Evolutionary conservation across 2,113 vertebrate genomes (phyloP).

Genomic region (Leuciscus idus): DNA sequence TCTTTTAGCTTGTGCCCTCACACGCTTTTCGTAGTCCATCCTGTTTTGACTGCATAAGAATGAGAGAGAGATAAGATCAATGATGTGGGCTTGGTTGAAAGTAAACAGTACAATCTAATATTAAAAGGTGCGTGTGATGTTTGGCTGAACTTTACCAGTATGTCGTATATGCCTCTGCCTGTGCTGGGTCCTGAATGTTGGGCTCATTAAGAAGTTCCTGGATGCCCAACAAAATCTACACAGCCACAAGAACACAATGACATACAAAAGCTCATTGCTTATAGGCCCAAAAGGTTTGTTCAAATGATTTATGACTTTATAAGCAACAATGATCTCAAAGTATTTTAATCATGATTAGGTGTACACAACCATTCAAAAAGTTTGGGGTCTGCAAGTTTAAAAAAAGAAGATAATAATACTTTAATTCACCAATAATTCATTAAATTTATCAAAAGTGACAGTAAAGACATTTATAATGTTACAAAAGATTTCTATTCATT

Average conservation of each 20-base stretch:
- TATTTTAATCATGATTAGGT: not conserved
- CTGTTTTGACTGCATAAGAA: constrained; percentile 77
- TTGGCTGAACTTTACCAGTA: constrained; percentile 72
- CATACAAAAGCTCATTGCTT: not conserved
- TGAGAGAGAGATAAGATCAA: not conserved
- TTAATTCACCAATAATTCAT: not conserved
- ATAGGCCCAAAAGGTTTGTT: not conserved
- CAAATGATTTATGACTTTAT: not conserved
- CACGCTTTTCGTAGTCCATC: constrained; percentile 81
- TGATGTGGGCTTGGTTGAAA: not conserved
- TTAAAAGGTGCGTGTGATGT: not conserved
- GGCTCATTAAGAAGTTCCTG: constrained; percentile 82
- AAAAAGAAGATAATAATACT: not conserved
- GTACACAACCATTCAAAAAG: not conserved
- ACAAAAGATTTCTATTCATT: not conserved
- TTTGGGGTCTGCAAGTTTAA: not conserved
- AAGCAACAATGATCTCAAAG: not conserved
- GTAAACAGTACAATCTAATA: not conserved
- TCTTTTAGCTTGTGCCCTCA: constrained; percentile 81
- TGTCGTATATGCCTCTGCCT: constrained; percentile 81
- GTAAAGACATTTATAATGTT: not conserved
- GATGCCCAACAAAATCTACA: constrained; percentile 78
- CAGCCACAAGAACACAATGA: constrained; percentile 41
- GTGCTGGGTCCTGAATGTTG: constrained; percentile 81
- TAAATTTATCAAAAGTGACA: not conserved